Evolutionary conservation across 2,888 invertebrate species (phyloP), one percentile per base, ranked within the genome.

Genomic region (Pseudanteris insignis): DNA sequence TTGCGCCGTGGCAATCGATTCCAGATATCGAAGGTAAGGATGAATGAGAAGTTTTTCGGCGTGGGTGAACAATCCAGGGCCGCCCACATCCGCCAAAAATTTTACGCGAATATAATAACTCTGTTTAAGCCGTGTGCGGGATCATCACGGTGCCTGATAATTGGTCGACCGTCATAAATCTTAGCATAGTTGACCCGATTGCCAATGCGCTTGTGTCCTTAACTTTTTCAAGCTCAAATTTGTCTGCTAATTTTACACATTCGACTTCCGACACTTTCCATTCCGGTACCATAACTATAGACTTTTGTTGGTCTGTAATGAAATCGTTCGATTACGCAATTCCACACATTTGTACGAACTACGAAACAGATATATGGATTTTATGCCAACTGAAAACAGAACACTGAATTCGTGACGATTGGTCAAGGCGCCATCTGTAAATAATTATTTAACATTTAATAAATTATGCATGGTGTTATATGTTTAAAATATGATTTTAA

Each of bases 21-120:
- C 43, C 34, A 58, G 53, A 53, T 60, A 60, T 53, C 53, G 53
- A 43, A 33, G 53, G 38, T 36, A 47, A 29, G 11, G 33, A 53
- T 33, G 59, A 60, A 53, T 47, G 53, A 47, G 51, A 47, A 43
- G 53, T n/a, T 53, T 60, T 54, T 55, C 44, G 51, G 62, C 50
- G 61, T 51, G 61, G 61, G 55, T 55, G 61, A 61, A 55, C 53
- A 57, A 60, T 55, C 30, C 47, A 46, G 64, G 30, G 64, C 64
- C 64, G 64, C 64, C 64, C 64, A 57, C 64, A 58, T 64, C 64
- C 64, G 64, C 64, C 50, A 46, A 61, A 55, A 61, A 50, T 9
- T 50, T 55, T 55, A 40, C 50, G 50, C 54, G 50, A 46, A 46
- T 55, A 55, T 55, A 57, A 62, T 51, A 62, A 55, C 61, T 55